These are phyloP conservation scores for Drosophila neonasuta DNA, from an alignment of 2,888 invertebrate species.

Conservation along the genomic window DNA sequence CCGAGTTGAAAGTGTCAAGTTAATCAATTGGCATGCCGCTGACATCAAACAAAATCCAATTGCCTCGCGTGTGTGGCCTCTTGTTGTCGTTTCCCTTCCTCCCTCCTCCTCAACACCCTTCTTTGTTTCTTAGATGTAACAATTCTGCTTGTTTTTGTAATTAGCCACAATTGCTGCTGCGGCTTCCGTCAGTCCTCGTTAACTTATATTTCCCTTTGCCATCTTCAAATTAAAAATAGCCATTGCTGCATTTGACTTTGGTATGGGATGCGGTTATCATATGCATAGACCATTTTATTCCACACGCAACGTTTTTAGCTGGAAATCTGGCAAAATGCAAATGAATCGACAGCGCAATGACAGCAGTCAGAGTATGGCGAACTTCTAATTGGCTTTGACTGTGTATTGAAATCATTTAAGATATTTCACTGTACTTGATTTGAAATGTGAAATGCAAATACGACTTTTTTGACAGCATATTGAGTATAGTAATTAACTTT, in stretches of 20 bases:
- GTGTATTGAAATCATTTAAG: neutral
- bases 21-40: conserved; percentile 72
- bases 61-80: conserved; percentile 38
- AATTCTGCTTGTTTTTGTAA: conserved; percentile 63
- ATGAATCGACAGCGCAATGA: conserved; percentile 29
- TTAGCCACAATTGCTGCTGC: conserved; percentile 52
- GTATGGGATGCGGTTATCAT: conserved; percentile 44
- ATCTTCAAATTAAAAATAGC: conserved; percentile 45
- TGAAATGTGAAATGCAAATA: conserved; percentile 11
- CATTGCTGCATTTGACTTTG: conserved; percentile 51
- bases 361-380: conserved; percentile 6
- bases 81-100: conserved; percentile 18
- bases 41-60: conserved; percentile 54
- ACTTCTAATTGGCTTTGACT: conserved; percentile 10
- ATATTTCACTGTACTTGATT: neutral
- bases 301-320: conserved; percentile 69
- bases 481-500: no score
- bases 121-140: conserved; percentile 13
- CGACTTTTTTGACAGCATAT: no score
- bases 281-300: conserved; percentile 49
- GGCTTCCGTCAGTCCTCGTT: conserved; percentile 60
- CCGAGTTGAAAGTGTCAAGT: conserved; percentile 64
- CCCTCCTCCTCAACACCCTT: neutral
- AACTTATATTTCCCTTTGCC: conserved; percentile 33
- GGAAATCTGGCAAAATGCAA: conserved; percentile 68